Base-by-base conservation (phyloP, 2,113 vertebrate genomes). In the Lepisosteus osseus region DNA sequence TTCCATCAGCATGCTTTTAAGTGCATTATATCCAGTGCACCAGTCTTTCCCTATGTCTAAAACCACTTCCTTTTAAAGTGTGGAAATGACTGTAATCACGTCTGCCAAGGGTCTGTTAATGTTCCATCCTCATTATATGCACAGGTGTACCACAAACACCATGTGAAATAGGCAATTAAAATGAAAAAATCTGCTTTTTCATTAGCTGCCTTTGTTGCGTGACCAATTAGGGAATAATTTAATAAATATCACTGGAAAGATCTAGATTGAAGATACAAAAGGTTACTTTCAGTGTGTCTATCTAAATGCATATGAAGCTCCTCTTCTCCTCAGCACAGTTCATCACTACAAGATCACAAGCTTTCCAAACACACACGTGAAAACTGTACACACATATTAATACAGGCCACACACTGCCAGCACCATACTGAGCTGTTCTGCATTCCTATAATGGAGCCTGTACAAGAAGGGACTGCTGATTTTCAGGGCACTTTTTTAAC, bases 141-240 rank as follows among this genome's bases (percentile, higher is more conserved):
- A 94, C 94, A 96, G 95, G 94, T 96, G 94, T 95, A 95, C 85
- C 90, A 86, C 85, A 83, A 90, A 93, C 86, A 89, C 80, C 91
- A 93, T 86, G 90, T 86, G 89, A 97, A 97, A 95, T 94, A 93
- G 91, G 91, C 92, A 95, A 97, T 97, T 98, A 94, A 95, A 94
- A 92, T 89, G 89, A 91, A 92, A 88, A 93, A 94, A 94, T 92
- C 93, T 91, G 92, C 86, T 91, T 95, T 95, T 96, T 94, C 90
- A 95, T 97, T 94, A 96, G 92, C 91, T 94, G 91, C 90, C 88
- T 94, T 91, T 91, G 88, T 89, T 90, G 93, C 93, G 91, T 95
- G 94, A 95, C 95, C 92, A 96, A 98, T 97, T 93, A 93, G 93
- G 90, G 94, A 90, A 95, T 94, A 93, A 95, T 93, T 96, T 95